These are phyloP conservation scores for Drosophila ercepeae DNA, from an alignment of 1,140 invertebrate genomes.

Conservation along the genomic window DNA sequence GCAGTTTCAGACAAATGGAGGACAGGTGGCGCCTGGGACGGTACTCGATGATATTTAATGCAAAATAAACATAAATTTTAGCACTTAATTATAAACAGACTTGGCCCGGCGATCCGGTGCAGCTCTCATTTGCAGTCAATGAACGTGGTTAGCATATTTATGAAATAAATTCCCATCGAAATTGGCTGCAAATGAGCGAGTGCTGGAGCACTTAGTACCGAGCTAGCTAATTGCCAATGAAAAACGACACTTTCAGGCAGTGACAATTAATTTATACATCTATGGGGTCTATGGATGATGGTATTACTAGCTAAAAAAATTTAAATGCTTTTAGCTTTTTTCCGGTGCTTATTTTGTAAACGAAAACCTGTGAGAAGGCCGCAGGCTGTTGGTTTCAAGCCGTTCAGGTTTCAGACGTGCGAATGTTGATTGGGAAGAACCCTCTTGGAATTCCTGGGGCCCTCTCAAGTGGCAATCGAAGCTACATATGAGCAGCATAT, in stretches of 20 bases:
- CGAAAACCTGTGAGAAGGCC: constrained; percentile 68
- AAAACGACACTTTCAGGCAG: constrained; percentile 49
- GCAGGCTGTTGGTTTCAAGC: constrained; percentile 31
- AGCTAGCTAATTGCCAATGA: constrained; percentile 61
- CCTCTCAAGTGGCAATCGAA: constrained; percentile 36
- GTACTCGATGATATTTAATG: constrained; percentile 39
- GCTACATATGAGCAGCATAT: constrained; percentile 37
- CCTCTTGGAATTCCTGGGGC: constrained; percentile 4
- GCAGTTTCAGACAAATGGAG: constrained; percentile 69
- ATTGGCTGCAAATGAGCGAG: constrained; percentile 62
- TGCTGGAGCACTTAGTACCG: constrained; percentile 20
- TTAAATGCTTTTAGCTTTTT: neutral
- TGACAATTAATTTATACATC: constrained; percentile 27
- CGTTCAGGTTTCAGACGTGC: constrained; percentile 40
- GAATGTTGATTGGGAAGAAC: constrained; percentile 54
- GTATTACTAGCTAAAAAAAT: neutral
- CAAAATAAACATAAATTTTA: constrained; percentile 74
- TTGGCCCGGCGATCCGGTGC: constrained; percentile 4
- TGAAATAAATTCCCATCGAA: constrained; percentile 66
- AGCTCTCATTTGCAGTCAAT: constrained; percentile 65
- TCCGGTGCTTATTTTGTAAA: constrained; percentile 29
- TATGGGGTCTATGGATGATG: neutral
- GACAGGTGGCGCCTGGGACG: constrained; percentile 66
- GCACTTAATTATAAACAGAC: constrained; percentile 80
- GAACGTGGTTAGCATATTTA: constrained; percentile 71